Evolutionary conservation across 2,113 vertebrate species (phyloP).

Genomic region (Lamprotornis superbus): DNA sequence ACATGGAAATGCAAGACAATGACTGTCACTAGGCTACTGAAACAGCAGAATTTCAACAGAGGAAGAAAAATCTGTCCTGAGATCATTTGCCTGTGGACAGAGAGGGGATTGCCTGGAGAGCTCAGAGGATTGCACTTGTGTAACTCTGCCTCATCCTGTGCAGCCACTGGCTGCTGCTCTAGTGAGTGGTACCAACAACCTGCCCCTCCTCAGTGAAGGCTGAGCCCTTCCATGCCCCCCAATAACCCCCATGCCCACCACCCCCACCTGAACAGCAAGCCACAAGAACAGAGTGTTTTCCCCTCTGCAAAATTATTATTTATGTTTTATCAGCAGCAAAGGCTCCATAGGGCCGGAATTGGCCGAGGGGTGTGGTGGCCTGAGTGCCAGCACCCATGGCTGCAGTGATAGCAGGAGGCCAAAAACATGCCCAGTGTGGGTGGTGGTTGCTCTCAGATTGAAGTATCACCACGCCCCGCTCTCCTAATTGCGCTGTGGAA

Average conservation of each 20-base stretch:
- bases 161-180: neutral
- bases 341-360: neutral
- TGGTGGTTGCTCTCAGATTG: conserved; percentile 4
- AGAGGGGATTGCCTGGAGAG: neutral
- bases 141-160: neutral
- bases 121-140: neutral
- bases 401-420: neutral
- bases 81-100: neutral
- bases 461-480: conserved; percentile 11
- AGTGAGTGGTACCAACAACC: neutral
- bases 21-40: neutral
- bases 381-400: neutral
- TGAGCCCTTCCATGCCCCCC: neutral
- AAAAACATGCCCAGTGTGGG: neutral
- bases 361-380: neutral
- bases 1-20: conserved; percentile 26
- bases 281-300: neutral
- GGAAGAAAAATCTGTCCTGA: neutral
- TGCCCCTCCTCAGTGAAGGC: neutral
- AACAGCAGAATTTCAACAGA: conserved; percentile 10
- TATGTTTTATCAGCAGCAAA: neutral
- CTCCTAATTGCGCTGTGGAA: neutral
- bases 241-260: neutral
- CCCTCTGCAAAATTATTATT: conserved; percentile 23
- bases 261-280: neutral